Percentiles rank a stretch among this genome's conserved stretches.
phyloP scores from a whole-genome alignment of 2,113 vertebrate species.

The Myrmecobius fasciatus region DNA sequence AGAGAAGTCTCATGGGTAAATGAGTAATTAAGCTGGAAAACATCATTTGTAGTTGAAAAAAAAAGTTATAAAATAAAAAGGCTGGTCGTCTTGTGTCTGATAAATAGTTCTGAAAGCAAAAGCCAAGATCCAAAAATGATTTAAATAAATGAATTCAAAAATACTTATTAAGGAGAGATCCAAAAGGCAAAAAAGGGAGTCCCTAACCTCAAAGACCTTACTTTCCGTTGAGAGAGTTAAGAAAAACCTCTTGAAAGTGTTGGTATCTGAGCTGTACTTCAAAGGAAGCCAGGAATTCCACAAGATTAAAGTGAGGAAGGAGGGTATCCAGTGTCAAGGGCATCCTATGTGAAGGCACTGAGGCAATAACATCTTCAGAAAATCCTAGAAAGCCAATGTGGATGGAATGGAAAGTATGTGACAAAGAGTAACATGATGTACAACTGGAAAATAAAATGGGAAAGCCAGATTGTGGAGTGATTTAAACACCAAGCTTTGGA shows the following conservation, averaged over 20 bases:
- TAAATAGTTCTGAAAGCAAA: not conserved
- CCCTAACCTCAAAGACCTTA: too few relatives aligned
- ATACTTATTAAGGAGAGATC: too few relatives aligned
- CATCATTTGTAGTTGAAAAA: not conserved
- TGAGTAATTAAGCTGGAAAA: not conserved
- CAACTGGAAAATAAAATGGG: not conserved
- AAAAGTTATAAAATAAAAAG: not conserved
- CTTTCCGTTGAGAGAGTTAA: too few relatives aligned
- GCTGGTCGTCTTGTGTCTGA: not conserved
- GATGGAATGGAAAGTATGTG: not conserved
- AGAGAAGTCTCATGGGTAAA: not conserved
- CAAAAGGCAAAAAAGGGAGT: too few relatives aligned
- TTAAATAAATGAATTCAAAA: too few relatives aligned
- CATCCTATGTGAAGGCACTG: too few relatives aligned
- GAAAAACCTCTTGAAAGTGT: too few relatives aligned
- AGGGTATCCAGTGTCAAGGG: too few relatives aligned
- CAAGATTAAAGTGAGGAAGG: too few relatives aligned
- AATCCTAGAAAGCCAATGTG: not conserved
- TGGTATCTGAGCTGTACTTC: too few relatives aligned
- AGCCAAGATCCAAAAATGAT: not conserved
- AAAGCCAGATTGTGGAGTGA: not conserved
- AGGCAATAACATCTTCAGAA: too few relatives aligned
- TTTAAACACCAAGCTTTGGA: not conserved
- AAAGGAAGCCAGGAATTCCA: too few relatives aligned
- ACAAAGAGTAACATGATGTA: not conserved